Evolutionary conservation across 2,888 invertebrate species (phyloP).

Genomic region (Drosophila limbata): DNA sequence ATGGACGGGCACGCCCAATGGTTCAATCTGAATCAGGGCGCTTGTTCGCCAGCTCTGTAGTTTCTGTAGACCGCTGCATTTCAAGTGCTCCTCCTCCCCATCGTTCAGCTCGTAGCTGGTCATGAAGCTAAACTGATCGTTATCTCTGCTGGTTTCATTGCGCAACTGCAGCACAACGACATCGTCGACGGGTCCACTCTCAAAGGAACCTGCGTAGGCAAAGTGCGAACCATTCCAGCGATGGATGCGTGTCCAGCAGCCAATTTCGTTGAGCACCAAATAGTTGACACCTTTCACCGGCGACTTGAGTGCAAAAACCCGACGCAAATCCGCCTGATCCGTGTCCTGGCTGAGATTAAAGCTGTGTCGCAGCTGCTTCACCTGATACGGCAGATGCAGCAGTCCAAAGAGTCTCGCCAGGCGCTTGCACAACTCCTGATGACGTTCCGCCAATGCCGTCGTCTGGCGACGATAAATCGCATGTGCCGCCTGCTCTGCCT

Average conservation of each 20-base stretch:
- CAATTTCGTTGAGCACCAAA: slow-evolving; percentile 78
- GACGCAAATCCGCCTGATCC: slow-evolving; percentile 50
- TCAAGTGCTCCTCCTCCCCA: slow-evolving; percentile 20
- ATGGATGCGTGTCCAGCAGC: slow-evolving; percentile 85
- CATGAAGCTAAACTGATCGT: slow-evolving; percentile 83
- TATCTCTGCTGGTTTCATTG: slow-evolving; percentile 33
- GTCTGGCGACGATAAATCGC: slow-evolving; percentile 51
- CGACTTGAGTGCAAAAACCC: slow-evolving; percentile 49
- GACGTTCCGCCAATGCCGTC: slow-evolving; percentile 8
- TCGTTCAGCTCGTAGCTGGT: slow-evolving; percentile 68
- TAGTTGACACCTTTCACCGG: slow-evolving; percentile 36
- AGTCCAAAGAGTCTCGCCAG: slow-evolving; percentile 40
- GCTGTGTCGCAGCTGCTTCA: slow-evolving; percentile 85
- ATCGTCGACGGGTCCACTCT: slow-evolving; percentile 86
- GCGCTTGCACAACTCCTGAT: slow-evolving; percentile 62
- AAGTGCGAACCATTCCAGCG: slow-evolving; percentile 84
- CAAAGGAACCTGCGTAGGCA: slow-evolving; percentile 68
- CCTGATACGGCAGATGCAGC: slow-evolving; percentile 53
- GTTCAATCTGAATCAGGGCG: slow-evolving; percentile 26
- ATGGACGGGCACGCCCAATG: slow-evolving; percentile 29
- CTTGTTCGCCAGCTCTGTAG: slow-evolving; percentile 43
- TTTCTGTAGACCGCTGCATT: slow-evolving; percentile 29
- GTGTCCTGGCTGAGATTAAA: slow-evolving; percentile 35
- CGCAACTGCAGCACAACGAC: slow-evolving; percentile 78
- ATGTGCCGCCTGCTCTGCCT: slow-evolving; percentile 14